Evolutionary conservation across 2,113 vertebrate genomes (phyloP), one percentile per base, ranked within the genome.

Genomic region (Myxocyprinus asiaticus): DNA sequence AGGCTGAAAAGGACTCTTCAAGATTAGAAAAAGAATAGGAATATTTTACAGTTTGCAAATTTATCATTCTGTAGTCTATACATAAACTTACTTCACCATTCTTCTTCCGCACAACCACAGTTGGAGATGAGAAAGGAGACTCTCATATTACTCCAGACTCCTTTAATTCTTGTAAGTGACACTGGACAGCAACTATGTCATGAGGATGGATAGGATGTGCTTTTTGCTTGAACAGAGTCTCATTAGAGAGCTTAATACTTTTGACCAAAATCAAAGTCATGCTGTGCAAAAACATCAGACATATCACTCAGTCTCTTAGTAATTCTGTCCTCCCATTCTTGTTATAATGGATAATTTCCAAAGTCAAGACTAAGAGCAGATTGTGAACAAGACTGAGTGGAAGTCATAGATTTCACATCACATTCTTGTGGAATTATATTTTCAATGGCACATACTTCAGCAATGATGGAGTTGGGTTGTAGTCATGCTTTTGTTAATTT

Each of bases 201-300:
- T 66, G 9, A 12, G 53, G 43, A 10, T 77, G 76, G 4, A 67
- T 67, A n/a, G 76, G 64, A 17, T 33, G 4, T 0, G 15, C 64
- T 33, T 10, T 58, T n/a, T 68, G 53, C 3, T 77, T 68, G 8
- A 59, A 77, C 0, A 53, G 64, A 22, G 53, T 59, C 8, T 67
- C 14, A 6, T 77, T 63, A 11, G 43, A 77, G 3, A 68, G 45
- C 7, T 33, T 58, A 4, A 58, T 77, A n/a, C 7, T 14, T 78
- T 14, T 15, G 42, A 4, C 53, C 42, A 7, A 63, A 68, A 4
- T 78, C 76, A 0, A 78, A 17, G 43, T 77, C 42, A 22, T 67
- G 51, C 10, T 67, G 75, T 1, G 75, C 33, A 9, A 67, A 77
- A 6, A 58, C 64, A 5, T 77, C 63, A 47, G 75, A 33, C 22